Base-by-base conservation (phyloP, 2,888 invertebrate genomes). In the Polydrusus tereticollis region DNA sequence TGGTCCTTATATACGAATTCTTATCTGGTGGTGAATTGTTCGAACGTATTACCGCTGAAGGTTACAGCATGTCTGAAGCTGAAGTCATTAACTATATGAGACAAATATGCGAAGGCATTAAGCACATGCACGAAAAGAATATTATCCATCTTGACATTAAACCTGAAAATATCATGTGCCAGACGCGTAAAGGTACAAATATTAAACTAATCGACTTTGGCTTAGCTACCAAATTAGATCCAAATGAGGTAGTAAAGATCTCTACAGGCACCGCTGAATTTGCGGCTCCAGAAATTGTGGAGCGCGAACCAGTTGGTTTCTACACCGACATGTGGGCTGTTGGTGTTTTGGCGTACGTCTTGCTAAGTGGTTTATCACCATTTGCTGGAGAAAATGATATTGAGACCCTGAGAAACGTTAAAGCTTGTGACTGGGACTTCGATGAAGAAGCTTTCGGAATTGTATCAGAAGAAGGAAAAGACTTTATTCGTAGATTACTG, bases 291-390 rank as follows among this genome's bases (percentile, higher is more conserved):
- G 99, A 99, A 89, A 98, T 99, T 75, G 99, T 98, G 0, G 98
- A 99, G 82, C 90, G 98, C 14, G 98, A 99, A 85, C 97, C 99
- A 0, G 99, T 99, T 74, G 99, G 99, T 66, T 99, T 99, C 89
- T 99, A 99, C 87, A 99, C 99, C 0, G 99, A 99, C 85, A 99
- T 99, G 99, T 99, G 99, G 99, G 98, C 99, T 36, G 94, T 98
- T 33, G 99, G 99, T 82, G 99, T 99, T 1, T 89, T 99, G n/a
- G 93, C 96, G 14, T 99, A 99, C 84, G 98, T 99, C 43, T 88
- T 99, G 93, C 87, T 99, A 76, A 98, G 98, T 81, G 99, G 99
- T 59, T 88, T 99, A 58, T 99, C 99, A 65, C 99, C 99, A 78
- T 99, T 99, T 86, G 98, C 98, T 73, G 99, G 99, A 47, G 98